Evolutionary conservation across 2,113 vertebrate genomes (phyloP).

Genomic region (Bubo blakistoni): DNA sequence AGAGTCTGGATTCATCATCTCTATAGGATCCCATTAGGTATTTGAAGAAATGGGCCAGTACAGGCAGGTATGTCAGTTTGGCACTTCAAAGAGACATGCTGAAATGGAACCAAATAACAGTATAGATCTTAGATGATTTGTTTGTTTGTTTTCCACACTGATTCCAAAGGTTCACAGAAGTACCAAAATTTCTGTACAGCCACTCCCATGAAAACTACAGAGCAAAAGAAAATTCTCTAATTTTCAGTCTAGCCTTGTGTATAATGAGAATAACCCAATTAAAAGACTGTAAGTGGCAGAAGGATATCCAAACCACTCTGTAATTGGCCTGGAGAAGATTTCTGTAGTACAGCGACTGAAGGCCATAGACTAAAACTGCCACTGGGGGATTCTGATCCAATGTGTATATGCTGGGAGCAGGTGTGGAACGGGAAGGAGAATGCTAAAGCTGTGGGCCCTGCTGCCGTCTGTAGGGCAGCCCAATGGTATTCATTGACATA

Average conservation of each 20-base stretch:
- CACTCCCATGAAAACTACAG: neutral
- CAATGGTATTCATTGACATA: neutral
- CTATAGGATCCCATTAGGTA: neutral
- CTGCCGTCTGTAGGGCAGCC: neutral
- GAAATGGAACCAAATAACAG: neutral
- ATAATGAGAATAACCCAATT: neutral
- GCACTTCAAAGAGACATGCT: neutral
- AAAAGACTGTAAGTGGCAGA: neutral
- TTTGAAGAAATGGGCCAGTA: neutral
- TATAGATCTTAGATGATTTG: neutral
- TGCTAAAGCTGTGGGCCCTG: neutral
- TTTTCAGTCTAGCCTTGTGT: neutral
- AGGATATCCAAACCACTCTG: neutral
- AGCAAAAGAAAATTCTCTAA: neutral
- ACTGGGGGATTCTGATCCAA: neutral
- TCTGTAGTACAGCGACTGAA: neutral
- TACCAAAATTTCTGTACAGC: neutral
- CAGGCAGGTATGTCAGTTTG: neutral
- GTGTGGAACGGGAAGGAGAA: neutral
- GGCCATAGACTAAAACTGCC: neutral
- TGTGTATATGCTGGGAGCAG: neutral
- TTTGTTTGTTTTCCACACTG: neutral
- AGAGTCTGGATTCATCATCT: neutral
- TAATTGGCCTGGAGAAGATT: neutral
- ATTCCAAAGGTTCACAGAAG: neutral